Conservation (phyloP, 1,140 invertebrate species). For the Drosophila seguyi region DNA sequence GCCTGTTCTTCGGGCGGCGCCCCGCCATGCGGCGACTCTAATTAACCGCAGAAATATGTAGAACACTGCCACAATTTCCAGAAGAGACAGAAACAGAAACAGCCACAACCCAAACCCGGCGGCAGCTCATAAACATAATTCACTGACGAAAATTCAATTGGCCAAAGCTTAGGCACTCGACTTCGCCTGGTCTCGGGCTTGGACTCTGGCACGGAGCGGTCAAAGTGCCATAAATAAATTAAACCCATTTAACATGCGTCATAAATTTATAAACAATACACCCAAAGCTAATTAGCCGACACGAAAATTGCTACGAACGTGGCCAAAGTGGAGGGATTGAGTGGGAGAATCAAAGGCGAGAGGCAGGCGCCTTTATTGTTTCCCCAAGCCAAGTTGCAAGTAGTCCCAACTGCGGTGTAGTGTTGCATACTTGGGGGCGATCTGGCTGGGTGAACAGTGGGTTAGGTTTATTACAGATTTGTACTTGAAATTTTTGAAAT, state of each 20-base stretch:
- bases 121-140: constrained; percentile 73
- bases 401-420: constrained; percentile 43
- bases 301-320: constrained; percentile 75
- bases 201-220: constrained; percentile 42
- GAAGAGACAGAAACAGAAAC: constrained; percentile 11
- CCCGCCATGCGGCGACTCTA: constrained; percentile 43
- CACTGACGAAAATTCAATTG: constrained; percentile 75
- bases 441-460: constrained; percentile 25
- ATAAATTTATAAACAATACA: constrained; percentile 83
- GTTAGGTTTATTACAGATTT: neutral
- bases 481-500: neutral
- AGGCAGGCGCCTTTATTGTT: constrained; percentile 27
- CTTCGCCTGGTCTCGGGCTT: constrained; percentile 21
- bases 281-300: constrained; percentile 81
- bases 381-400: constrained; percentile 41
- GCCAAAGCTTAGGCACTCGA: constrained; percentile 57
- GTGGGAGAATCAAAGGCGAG: constrained; percentile 9
- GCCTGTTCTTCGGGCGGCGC: constrained; percentile 23
- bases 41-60: constrained; percentile 68
- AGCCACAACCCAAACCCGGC: constrained; percentile 9
- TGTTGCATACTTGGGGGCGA: constrained; percentile 45
- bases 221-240: constrained; percentile 80
- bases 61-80: constrained; percentile 27
- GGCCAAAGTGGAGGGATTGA: constrained; percentile 40
- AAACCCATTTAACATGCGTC: constrained; percentile 82